Evolutionary conservation across 2,888 invertebrate genomes (phyloP).

Genomic region (Biston betularia): DNA sequence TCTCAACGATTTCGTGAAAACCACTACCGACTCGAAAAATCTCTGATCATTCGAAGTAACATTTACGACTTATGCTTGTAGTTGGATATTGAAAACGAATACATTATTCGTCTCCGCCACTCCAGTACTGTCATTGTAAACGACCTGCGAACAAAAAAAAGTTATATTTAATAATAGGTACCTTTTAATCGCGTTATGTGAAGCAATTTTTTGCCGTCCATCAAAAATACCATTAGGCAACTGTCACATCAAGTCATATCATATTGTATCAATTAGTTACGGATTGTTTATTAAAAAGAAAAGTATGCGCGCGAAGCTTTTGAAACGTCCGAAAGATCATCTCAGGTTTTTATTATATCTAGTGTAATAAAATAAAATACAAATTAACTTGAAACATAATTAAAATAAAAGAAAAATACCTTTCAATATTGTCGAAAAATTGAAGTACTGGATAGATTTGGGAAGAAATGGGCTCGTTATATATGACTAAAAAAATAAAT

Average conservation of each 20-base stretch:
- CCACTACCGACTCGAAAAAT: constrained; percentile 47
- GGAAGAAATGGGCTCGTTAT: background rate
- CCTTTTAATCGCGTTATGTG: constrained; percentile 32
- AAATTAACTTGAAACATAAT: background rate
- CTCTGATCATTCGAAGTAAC: constrained; percentile 44
- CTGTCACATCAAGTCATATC: constrained; percentile 52
- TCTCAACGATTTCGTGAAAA: constrained; percentile 44
- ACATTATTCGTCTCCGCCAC: constrained; percentile 65
- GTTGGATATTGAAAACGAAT: constrained; percentile 73
- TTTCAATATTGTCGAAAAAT: background rate
- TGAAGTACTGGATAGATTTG: background rate
- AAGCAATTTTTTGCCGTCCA: constrained; percentile 39
- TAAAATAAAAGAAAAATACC: background rate
- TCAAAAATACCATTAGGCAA: constrained; percentile 47
- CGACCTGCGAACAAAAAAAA: constrained; percentile 73
- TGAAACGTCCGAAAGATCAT: constrained; percentile 36
- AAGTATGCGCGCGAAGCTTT: constrained; percentile 45
- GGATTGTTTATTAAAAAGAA: constrained; percentile 42
- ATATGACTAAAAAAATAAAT: background rate
- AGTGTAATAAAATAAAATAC: background rate
- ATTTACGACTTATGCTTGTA: constrained; percentile 76
- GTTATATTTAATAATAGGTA: constrained; percentile 37
- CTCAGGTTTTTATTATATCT: constrained; percentile 6
- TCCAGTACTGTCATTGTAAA: constrained; percentile 76
- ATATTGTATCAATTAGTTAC: constrained; percentile 47